A percentile compares a stretch with the other conserved stretches of the same genome.
Conservation (phyloP, 2,797 vertebrate genomes). For the Anguilla pacifica region DNA sequence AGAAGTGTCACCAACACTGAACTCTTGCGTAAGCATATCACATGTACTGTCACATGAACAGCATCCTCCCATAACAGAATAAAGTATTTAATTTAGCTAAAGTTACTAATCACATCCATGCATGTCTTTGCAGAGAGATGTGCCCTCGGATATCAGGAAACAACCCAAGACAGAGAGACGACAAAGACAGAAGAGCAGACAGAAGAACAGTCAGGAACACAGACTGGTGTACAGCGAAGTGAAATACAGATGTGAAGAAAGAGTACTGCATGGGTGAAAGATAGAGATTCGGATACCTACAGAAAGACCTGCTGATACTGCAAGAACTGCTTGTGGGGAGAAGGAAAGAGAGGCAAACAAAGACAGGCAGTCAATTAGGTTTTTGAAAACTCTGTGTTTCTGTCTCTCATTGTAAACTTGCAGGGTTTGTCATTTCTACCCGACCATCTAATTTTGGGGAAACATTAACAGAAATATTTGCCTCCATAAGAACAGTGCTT, state of each 20-base stretch:
- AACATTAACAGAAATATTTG: too few species aligned
- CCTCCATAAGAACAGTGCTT: too few species aligned
- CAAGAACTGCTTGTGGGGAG: background rate
- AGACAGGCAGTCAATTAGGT: too few species aligned
- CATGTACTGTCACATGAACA: background rate
- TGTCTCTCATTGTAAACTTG: too few species aligned
- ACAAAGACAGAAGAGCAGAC: slow-evolving; percentile 33
- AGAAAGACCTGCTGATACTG: too few species aligned
- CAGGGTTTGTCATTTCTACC: too few species aligned
- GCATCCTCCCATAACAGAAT: background rate
- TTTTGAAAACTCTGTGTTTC: too few species aligned
- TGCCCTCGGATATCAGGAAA: slow-evolving; percentile 19
- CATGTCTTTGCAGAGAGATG: background rate
- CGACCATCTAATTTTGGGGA: too few species aligned
- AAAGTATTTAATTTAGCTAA: background rate
- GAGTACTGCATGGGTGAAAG: background rate
- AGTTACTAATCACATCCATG: background rate
- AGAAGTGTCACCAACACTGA: background rate
- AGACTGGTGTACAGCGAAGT: slow-evolving; percentile 30
- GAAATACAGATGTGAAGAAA: background rate
- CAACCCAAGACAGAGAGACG: background rate
- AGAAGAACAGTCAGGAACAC: slow-evolving; percentile 39
- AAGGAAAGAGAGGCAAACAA: too few species aligned
- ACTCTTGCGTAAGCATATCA: slow-evolving; percentile 12
- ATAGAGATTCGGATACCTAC: too few species aligned